These are phyloP conservation scores for Metalampra italica DNA, from an alignment of 2,888 invertebrate species.

Conservation along the genomic window DNA sequence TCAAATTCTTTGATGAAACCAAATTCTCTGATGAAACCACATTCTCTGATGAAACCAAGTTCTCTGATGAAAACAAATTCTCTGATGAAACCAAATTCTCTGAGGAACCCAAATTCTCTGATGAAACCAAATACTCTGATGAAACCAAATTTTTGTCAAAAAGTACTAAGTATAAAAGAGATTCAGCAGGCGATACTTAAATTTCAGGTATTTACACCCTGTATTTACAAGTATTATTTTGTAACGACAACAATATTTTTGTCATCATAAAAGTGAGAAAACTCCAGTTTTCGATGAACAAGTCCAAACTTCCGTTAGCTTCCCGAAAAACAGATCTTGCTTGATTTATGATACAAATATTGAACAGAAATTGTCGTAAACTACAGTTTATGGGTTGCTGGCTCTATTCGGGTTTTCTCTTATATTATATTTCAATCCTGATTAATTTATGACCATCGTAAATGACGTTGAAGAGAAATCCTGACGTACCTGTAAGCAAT, in stretches of 20 bases:
- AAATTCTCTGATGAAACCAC: neutral
- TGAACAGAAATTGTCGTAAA: slow-evolving; percentile 66
- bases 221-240: no score
- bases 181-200: no score
- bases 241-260: neutral
- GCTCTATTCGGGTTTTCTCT: slow-evolving; percentile 41
- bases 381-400: slow-evolving; percentile 39
- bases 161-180: no score
- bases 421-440: slow-evolving; percentile 49
- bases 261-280: neutral
- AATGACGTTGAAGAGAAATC: slow-evolving; percentile 44
- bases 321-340: slow-evolving; percentile 50
- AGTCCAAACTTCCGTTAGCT: slow-evolving; percentile 41
- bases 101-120: no score
- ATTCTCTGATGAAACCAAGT: no score
- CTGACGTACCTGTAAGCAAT: slow-evolving; percentile 45
- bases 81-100: neutral
- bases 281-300: slow-evolving; percentile 7
- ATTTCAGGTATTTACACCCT: no score
- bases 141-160: no score
- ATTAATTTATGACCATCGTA: slow-evolving; percentile 50
- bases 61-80: slow-evolving; percentile 1
- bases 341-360: slow-evolving; percentile 61
- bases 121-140: neutral
- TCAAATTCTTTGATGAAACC: neutral